Percentiles rank a stretch among this genome's conserved stretches.
Evolutionary conservation across 1,140 invertebrate genomes (phyloP).

Genomic region (Aphelenchoides fujianensis): DNA sequence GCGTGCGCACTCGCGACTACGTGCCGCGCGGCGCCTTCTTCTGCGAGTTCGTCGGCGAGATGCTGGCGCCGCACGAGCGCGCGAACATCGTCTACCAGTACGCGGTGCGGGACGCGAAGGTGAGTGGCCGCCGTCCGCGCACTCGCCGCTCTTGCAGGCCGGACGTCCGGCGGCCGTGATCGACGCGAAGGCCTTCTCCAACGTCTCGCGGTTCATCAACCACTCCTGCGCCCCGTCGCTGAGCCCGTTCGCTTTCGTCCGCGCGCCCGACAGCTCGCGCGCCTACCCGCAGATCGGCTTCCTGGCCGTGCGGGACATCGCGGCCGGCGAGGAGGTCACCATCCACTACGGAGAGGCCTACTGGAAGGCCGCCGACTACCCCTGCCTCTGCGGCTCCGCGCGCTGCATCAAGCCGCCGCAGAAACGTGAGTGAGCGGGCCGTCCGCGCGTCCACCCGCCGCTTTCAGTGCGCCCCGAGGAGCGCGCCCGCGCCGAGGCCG

Average conservation of each 20-base stretch:
- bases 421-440: too few relatives aligned
- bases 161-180: not conserved
- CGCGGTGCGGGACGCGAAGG: not conserved
- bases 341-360: constrained; percentile 22
- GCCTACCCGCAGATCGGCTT: not conserved
- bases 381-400: constrained; percentile 21
- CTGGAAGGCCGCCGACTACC: not conserved
- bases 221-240: constrained; percentile 17
- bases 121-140: not conserved
- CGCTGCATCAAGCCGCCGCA: constrained; percentile 19
- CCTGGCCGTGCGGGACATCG: not conserved
- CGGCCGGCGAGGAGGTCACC: constrained; percentile 11
- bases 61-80: not conserved
- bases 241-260: constrained; percentile 17
- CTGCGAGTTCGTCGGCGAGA: constrained; percentile 20
- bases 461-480: too few relatives aligned
- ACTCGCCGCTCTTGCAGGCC: not conserved
- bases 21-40: constrained; percentile 6
- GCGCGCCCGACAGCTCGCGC: not conserved
- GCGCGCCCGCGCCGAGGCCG: too few relatives aligned
- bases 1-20: constrained; percentile 18
- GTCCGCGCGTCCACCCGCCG: too few relatives aligned
- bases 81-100: not conserved
- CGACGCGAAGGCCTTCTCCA: constrained; percentile 10
- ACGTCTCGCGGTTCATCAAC: constrained; percentile 19